These are phyloP conservation scores for Charadrius vociferus DNA, from an alignment of 2,113 vertebrate species.

Conservation along the genomic window DNA sequence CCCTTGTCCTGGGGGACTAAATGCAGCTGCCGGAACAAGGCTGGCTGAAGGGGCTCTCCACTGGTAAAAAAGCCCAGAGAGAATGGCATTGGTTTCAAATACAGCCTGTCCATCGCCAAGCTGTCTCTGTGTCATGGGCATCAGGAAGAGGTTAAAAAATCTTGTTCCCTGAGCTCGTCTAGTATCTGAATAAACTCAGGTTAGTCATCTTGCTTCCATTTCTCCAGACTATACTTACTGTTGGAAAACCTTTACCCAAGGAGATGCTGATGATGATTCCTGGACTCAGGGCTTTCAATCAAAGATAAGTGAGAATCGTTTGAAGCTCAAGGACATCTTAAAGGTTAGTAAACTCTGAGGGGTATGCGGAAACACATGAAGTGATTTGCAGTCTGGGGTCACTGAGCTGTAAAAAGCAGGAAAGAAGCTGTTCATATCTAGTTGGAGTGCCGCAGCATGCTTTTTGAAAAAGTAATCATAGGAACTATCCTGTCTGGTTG, in stretches of 20 bases:
- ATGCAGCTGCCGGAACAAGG: background rate
- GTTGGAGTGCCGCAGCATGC: background rate
- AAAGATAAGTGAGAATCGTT: background rate
- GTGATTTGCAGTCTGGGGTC: background rate
- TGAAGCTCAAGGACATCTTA: background rate
- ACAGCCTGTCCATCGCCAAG: background rate
- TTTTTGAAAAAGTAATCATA: background rate
- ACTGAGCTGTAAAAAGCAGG: background rate
- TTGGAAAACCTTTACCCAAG: slow-evolving; percentile 13
- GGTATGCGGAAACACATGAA: background rate
- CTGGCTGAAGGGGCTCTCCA: background rate
- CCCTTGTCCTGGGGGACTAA: background rate
- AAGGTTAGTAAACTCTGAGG: slow-evolving; percentile 29
- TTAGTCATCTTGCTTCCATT: background rate
- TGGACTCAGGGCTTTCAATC: fast-evolving
- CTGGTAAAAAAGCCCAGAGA: background rate
- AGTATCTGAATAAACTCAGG: background rate
- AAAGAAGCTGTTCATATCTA: background rate
- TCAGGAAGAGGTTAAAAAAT: background rate
- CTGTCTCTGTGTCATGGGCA: background rate
- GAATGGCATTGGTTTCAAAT: background rate
- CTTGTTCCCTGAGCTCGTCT: background rate
- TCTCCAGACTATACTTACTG: slow-evolving; percentile 12
- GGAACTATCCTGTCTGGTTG: background rate
- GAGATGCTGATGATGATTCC: background rate